Conservation (phyloP, 2,888 invertebrate species). For the Apomyelois bistriatella region DNA sequence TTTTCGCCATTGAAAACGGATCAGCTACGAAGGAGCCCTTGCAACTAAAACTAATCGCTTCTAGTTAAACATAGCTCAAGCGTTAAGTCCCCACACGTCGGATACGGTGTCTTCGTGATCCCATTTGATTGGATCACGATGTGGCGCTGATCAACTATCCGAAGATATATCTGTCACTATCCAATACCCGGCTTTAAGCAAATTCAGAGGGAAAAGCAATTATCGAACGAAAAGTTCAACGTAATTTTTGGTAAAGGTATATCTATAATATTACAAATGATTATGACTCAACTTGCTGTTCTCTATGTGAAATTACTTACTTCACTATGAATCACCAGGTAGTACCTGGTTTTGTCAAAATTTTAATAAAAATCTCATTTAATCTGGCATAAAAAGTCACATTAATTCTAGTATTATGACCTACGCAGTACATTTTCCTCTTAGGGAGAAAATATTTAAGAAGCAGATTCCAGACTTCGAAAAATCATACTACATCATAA, state of each 20-base stretch:
- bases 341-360: no score
- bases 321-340: no score
- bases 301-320: no score
- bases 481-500: no score
- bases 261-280: not conserved
- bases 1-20: not conserved
- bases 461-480: no score
- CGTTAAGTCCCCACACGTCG: constrained; percentile 27
- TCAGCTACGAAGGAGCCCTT: not conserved
- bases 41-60: constrained; percentile 12
- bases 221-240: constrained; percentile 1
- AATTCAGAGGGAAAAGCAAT: constrained; percentile 19
- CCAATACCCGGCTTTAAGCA: constrained; percentile 23
- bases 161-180: constrained; percentile 27
- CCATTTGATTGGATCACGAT: constrained; percentile 34
- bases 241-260: not conserved
- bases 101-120: constrained; percentile 28
- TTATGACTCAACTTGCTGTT: no score
- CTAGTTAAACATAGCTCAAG: constrained; percentile 22
- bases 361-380: no score
- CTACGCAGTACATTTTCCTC: no score
- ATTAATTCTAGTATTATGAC: no score
- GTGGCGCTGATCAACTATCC: constrained; percentile 30
- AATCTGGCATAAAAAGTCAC: no score
- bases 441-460: no score